phyloP scores from a whole-genome alignment of 2,113 vertebrate species.

The Jaculus jaculus region DNA sequence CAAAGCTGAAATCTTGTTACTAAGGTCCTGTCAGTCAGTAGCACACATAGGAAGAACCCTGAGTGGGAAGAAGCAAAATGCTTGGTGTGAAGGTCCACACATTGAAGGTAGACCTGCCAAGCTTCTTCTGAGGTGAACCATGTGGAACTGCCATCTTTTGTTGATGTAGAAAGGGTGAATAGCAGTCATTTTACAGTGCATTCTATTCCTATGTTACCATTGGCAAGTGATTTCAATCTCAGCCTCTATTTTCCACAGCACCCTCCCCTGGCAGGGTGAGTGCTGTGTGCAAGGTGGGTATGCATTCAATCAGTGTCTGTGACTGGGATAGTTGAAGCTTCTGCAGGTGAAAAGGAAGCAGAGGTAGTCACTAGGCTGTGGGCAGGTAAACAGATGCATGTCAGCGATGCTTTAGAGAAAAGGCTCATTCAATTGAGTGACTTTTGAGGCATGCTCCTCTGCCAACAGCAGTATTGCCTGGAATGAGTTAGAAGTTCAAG shows the following conservation, averaged over 20 bases:
- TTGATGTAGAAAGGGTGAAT: background rate
- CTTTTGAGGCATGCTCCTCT: background rate
- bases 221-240: background rate
- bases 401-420: background rate
- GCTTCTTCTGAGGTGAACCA: background rate
- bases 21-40: accelerated
- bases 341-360: background rate
- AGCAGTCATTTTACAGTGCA: background rate
- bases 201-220: background rate
- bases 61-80: background rate
- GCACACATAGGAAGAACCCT: background rate
- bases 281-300: accelerated
- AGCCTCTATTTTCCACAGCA: background rate
- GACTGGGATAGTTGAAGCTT: background rate
- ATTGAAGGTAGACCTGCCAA: background rate
- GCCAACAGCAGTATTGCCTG: background rate
- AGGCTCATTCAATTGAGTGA: accelerated
- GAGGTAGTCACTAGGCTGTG: background rate
- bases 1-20: background rate
- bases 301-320: background rate
- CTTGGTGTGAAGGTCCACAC: background rate
- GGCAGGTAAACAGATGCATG: accelerated
- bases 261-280: accelerated
- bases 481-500: background rate
- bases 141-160: background rate